These are phyloP conservation scores for Chaenocephalus aceratus DNA, from an alignment of 2,113 vertebrate genomes.

Conservation along the genomic window DNA sequence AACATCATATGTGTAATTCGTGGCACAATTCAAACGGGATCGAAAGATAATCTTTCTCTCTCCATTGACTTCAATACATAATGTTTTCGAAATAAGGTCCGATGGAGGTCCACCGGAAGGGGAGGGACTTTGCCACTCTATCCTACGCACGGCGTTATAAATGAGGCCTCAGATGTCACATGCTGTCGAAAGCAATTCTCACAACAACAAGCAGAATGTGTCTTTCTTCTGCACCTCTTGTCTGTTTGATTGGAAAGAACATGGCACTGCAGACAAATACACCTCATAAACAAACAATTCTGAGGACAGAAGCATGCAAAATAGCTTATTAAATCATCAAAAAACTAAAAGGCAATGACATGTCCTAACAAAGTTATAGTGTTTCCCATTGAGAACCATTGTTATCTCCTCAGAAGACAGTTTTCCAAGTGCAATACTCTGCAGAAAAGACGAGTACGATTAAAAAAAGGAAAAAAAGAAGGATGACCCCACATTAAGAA, in stretches of 20 bases:
- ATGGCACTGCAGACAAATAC: background rate
- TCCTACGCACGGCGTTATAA: too few relatives aligned
- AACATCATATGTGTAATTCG: too few relatives aligned
- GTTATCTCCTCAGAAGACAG: slow-evolving; percentile 3
- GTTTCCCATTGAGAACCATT: background rate
- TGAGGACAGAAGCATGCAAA: slow-evolving; percentile 7
- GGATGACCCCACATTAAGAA: slow-evolving; percentile 4
- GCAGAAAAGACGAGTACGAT: background rate
- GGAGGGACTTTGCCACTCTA: too few relatives aligned
- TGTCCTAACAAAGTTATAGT: background rate
- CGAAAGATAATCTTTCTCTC: too few relatives aligned
- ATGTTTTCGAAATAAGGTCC: too few relatives aligned
- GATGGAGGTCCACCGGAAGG: too few relatives aligned
- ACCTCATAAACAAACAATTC: slow-evolving; percentile 5
- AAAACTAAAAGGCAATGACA: background rate
- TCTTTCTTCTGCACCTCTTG: background rate
- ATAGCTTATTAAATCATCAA: slow-evolving; percentile 6
- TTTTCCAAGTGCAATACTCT: background rate
- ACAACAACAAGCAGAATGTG: slow-evolving; percentile 3
- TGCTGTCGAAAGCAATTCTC: slow-evolving; percentile 6
- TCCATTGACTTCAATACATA: too few relatives aligned
- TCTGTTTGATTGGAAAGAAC: slow-evolving; percentile 15
- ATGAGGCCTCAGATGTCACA: slow-evolving; percentile 7
- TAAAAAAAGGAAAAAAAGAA: background rate
- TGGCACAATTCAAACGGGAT: too few relatives aligned